Base-by-base conservation (phyloP, 2,888 invertebrate genomes). In the Macrophya annulata region DNA sequence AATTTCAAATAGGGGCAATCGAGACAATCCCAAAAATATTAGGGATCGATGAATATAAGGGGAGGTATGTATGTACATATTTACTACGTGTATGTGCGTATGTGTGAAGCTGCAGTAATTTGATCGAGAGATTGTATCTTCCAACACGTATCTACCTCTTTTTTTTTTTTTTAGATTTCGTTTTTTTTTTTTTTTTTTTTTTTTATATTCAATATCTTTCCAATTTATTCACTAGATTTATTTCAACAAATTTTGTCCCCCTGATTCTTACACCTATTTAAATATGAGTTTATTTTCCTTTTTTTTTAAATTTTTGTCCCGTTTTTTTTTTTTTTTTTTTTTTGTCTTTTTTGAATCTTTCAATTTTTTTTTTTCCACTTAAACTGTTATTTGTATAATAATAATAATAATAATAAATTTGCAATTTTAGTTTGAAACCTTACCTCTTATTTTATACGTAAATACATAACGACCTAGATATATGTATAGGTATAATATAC, bases 1-100 rank as follows among this genome's bases (percentile, higher is more conserved):
- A 55, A 55, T 55, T 55, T 55, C 55, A 55, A n/a, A 55, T 55
- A n/a, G 55, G 55, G n/a, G n/a, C 17, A 55, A 55, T 55, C n/a
- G n/a, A 55, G n/a, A n/a, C 8, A n/a, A 55, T 55, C 55, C 55
- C n/a, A 55, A 55, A 48, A 55, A 55, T 55, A 55, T 55, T 17
- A 55, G 55, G n/a, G 55, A 55, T 55, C 55, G 55, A 55, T 55
- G n/a, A 8, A 55, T n/a, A n/a, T 0, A 4, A 4, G 17, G n/a
- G n/a, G n/a, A 0, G 1, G n/a, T n/a, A n/a, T n/a, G n/a, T n/a
- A n/a, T n/a, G n/a, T n/a, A n/a, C n/a, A n/a, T 1, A 51, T 1
- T 17, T 4, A n/a, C 6, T 6, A n/a, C 17, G 17, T 6, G 51
- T 17, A 17, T 17, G 51, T 51, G 51, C 17, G 17, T 17, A 17